Evolutionary conservation across 2,113 vertebrate genomes (phyloP), one percentile per base, ranked within the genome.

Genomic region (Tetrao urogallus): DNA sequence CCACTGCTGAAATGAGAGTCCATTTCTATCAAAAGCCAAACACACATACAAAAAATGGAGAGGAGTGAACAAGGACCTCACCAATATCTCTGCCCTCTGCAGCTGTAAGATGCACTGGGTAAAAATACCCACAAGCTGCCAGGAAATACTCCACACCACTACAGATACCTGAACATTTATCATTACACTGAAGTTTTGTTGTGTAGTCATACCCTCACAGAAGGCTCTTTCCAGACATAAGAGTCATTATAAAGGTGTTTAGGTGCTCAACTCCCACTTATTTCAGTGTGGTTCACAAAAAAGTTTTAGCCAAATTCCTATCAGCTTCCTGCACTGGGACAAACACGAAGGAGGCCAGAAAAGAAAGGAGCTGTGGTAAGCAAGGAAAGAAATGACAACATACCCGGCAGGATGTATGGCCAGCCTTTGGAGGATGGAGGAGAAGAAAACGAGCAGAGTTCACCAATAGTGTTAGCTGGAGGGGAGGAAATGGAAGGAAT

Each of bases 401-500:
- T 32, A 90, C 38, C 69, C 88, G 88, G 90, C 82, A 95, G 96
- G 94, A 94, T 89, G 93, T 69, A 30, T 6, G 56, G 79, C 20
- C 82, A 90, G 82, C 61, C 71, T 83, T 90, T 65, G 63, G 76
- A 89, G 90, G 90, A 95, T 45, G 43, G 54, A 90, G 74, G 77
- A 72, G 54, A 93, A 90, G 76, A 88, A 97, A 93, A 91, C 0
- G 42, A 54, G 43, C 73, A 95, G 61, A 92, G 95, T 66, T 95
- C 86, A 95, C 27, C 1, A 0, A 81, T 11, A 82, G 61, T 38
- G 36, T 69, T 40, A 86, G 88, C 66, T 57, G 34, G 88, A 89
- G 90, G 67, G 73, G 34, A 94, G 90, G 95, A 96, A 96, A 92
- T 70, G 86, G 70, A 93, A 84, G 90, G 80, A 93, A 95, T 0